These are phyloP conservation scores for Zalophus californianus DNA, from an alignment of 2,797 vertebrate genomes.

Conservation along the genomic window DNA sequence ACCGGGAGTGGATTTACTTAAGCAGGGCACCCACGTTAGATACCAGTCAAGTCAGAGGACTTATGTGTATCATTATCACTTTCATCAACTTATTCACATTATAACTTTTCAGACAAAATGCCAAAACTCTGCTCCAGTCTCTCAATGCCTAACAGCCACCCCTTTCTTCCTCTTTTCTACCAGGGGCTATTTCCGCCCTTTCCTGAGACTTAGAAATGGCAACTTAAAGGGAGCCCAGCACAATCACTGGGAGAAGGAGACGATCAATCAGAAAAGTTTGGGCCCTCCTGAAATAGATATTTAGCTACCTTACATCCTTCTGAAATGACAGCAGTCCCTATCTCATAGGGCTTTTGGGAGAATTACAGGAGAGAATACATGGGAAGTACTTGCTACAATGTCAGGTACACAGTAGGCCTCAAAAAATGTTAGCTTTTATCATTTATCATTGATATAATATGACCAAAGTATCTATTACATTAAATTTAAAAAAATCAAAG, in stretches of 20 bases:
- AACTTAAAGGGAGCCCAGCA: constrained; percentile 11
- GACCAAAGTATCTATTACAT: constrained; percentile 40
- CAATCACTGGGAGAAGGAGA: neutral
- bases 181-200: neutral
- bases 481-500: constrained; percentile 37
- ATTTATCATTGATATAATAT: constrained; percentile 26
- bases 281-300: neutral
- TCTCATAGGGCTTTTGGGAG: neutral
- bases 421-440: constrained; percentile 41
- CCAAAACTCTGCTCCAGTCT: neutral
- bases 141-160: neutral
- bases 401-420: neutral
- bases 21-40: neutral
- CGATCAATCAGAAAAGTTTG: neutral
- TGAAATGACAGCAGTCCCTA: neutral
- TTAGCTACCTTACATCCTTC: constrained; percentile 21
- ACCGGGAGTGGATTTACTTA: neutral
- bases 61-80: neutral
- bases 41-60: neutral
- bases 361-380: neutral
- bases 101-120: neutral
- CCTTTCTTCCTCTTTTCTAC: neutral
- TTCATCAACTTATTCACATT: neutral
- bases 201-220: neutral
- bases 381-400: neutral